Conservation (phyloP, 2,888 invertebrate species). For the Eledone cirrhosa region DNA sequence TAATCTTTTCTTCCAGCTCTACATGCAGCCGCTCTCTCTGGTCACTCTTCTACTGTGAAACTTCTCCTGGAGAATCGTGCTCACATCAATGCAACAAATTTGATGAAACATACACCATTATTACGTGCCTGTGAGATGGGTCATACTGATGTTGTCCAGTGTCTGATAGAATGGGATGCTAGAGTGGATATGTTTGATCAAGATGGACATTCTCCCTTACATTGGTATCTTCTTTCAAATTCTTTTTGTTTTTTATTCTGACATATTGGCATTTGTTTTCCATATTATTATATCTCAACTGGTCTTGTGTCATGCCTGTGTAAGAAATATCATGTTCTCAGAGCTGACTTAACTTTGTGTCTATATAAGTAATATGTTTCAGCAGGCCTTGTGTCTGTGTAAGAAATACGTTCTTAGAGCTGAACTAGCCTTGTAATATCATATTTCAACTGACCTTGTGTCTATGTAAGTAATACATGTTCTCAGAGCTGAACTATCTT, state of each 20-base stretch:
- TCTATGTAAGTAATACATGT: too few relatives aligned
- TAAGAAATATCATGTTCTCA: too few relatives aligned
- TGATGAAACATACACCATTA: constrained; percentile 64
- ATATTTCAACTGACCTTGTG: too few relatives aligned
- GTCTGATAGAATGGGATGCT: constrained; percentile 63
- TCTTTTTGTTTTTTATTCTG: background rate
- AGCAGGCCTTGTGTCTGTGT: too few relatives aligned
- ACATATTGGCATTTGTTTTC: too few relatives aligned
- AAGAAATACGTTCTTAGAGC: too few relatives aligned
- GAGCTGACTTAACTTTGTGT: too few relatives aligned
- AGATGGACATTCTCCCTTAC: constrained; percentile 64
- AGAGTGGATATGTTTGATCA: constrained; percentile 62
- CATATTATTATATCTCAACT: too few relatives aligned
- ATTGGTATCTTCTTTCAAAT: constrained; percentile 54
- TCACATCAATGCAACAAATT: constrained; percentile 60
- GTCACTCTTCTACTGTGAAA: constrained; percentile 62
- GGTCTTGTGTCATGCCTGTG: too few relatives aligned
- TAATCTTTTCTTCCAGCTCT: constrained; percentile 52
- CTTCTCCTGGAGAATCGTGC: constrained; percentile 61
- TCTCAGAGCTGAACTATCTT: too few relatives aligned
- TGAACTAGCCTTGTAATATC: too few relatives aligned
- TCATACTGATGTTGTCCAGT: constrained; percentile 62
- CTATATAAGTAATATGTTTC: too few relatives aligned
- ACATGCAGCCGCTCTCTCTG: constrained; percentile 65
- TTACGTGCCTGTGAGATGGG: constrained; percentile 66